Base-by-base conservation (phyloP, 1,140 invertebrate species). In the Heliconius himera region DNA sequence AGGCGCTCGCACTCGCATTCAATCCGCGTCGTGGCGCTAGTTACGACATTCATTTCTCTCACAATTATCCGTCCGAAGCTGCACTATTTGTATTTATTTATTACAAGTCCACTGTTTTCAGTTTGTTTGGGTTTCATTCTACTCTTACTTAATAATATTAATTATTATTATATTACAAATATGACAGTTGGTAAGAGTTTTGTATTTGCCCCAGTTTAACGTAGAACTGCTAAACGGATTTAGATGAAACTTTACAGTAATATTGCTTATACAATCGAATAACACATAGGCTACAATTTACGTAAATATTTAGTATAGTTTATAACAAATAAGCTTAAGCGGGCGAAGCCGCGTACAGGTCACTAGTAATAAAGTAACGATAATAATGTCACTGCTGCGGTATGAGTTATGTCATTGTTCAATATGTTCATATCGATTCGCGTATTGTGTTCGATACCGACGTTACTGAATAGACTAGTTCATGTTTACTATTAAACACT, bases 41-140 rank as follows among this genome's bases (percentile, higher is more conserved):
- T 76, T 49, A 73, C 74, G 38, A 73, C 78, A 73, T 76, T 80
- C 54, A 79, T 78, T 66, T 71, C 77, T 76, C 38, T 76, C 72
- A 74, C 76, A 75, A 78, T 74, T 73, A 78, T 78, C 49, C 70
- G 49, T 26, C 36, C 56, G n/a, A 76, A 66, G 74, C 49, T 29
- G 72, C n/a, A n/a, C 20, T 60, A 60, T 60, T 60, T 60, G 73
- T 38, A 36, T 74, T 74, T 75, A 75, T 75, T 75, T 76, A 76
- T 76, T 76, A 70, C 56, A 60, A 60, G 26, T 74, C 51, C 54
- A 26, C 18, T 76, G 56, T 70, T 76, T 46, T 38, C 36, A 46
- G 38, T 38, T 76, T 46, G 26, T 60, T 74, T 38, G 29, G 6
- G 11, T 13, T 73, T 73, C 71, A 46, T 49, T 0, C 41, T 1